Evolutionary conservation across 2,797 vertebrate species (phyloP).

Genomic region (Adelosebastes latens): DNA sequence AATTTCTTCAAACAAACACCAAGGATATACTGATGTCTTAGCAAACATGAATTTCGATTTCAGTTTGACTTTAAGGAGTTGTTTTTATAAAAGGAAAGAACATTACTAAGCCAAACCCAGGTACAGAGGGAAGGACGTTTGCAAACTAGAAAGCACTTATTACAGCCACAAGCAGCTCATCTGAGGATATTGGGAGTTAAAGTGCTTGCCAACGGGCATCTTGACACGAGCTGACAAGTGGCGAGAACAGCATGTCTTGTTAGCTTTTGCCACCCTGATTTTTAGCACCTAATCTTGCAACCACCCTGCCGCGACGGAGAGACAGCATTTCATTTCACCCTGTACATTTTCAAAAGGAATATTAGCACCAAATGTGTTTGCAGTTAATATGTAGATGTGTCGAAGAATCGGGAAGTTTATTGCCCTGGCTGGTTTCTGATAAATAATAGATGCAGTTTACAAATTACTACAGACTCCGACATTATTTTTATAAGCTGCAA

Average conservation of each 20-base stretch:
- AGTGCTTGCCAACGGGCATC: conserved; percentile 42
- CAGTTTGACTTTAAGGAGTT: neutral
- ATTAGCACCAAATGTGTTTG: conserved; percentile 8
- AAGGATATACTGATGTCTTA: neutral
- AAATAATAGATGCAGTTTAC: conserved; percentile 62
- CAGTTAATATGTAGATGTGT: conserved; percentile 18
- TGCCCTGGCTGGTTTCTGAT: conserved; percentile 18
- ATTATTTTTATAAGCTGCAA: conserved; percentile 51
- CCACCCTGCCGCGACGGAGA: neutral
- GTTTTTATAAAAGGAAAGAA: neutral
- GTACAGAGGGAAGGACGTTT: neutral
- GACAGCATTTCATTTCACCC: neutral
- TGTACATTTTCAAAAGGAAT: neutral
- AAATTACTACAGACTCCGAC: conserved; percentile 49
- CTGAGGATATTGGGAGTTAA: conserved; percentile 22
- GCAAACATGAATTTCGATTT: no score
- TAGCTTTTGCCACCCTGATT: conserved; percentile 49
- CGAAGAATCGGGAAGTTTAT: conserved; percentile 14
- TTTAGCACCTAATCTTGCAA: conserved; percentile 48
- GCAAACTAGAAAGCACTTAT: neutral
- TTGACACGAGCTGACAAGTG: conserved; percentile 55
- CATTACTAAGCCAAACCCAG: neutral
- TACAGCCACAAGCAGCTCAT: conserved; percentile 30
- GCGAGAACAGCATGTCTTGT: conserved; percentile 58
- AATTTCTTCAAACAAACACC: neutral